Evolutionary conservation across 2,888 invertebrate genomes (phyloP), one percentile per base, ranked within the genome.

Genomic region (Tinea pellionella): DNA sequence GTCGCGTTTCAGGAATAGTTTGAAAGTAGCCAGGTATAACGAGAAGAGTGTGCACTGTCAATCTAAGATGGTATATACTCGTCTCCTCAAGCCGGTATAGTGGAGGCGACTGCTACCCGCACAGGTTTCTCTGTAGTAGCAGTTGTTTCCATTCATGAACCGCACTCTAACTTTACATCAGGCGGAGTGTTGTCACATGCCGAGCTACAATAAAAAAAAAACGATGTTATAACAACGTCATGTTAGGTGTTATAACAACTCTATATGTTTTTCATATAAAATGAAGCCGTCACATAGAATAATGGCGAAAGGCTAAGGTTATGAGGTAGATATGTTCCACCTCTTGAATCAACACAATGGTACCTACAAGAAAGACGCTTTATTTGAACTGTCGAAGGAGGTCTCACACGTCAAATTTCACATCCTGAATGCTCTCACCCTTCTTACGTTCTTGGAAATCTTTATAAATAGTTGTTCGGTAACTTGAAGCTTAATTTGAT

Each of bases 371-470:
- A 68, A 60, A 43, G 55, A 69, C 47, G 59, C 72, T 74, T 75
- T 74, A 77, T 80, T 77, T 70, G 72, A 71, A 47, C 57, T 69
- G 64, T 66, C 63, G 59, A 63, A 68, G 70, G 71, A 11, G 76
- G 77, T 73, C 77, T 78, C 80, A 80, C 82, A 87, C 86, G 85
- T 87, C 85, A 83, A 86, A 87, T 87, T 87, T 83, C 84, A 84
- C 84, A 78, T 78, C 73, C 73, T 86, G 83, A 87, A 86, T 83
- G 69, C 78, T 62, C 62, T 65, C 72, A 19, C 76, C 75, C 78
- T 72, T 65, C 68, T 59, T 47, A 47, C 59, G 59, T 59, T 47
- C 69, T 68, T 63, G 68, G 77, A 77, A 86, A 85, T 87, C 86
- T 86, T 86, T 85, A 82, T 80, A 85, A 87, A 86, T 86, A 86